These are phyloP conservation scores for Polydrusus cervinus DNA, from an alignment of 2,888 invertebrate species.

Conservation along the genomic window DNA sequence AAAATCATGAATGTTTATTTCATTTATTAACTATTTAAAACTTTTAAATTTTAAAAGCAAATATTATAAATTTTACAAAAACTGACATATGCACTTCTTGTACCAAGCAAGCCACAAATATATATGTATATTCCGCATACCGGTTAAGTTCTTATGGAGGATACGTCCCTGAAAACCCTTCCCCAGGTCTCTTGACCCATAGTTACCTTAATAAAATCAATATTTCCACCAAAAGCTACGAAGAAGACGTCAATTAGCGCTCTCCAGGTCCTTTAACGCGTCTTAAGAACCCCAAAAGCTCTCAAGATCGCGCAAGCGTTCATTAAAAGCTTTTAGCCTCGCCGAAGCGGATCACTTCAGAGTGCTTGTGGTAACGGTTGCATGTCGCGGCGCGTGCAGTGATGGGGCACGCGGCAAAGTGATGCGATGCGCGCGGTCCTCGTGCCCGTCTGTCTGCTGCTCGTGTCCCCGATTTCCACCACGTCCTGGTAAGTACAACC, in stretches of 20 bases:
- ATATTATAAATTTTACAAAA: too few relatives aligned
- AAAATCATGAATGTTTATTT: too few relatives aligned
- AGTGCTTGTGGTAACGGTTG: conserved; percentile 49
- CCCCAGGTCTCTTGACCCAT: too few relatives aligned
- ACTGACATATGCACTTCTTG: too few relatives aligned
- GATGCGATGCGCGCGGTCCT: conserved; percentile 76
- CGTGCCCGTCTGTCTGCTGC: conserved; percentile 87
- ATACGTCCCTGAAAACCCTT: too few relatives aligned
- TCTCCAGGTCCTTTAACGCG: conserved; percentile 33
- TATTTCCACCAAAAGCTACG: background rate
- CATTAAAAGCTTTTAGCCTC: conserved; percentile 45
- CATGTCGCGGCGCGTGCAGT: conserved; percentile 49
- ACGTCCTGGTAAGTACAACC: conserved; percentile 86
- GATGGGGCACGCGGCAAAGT: conserved; percentile 56
- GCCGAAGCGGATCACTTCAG: conserved; percentile 48
- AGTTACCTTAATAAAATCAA: too few relatives aligned
- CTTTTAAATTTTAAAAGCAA: too few relatives aligned
- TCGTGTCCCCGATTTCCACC: conserved; percentile 91
- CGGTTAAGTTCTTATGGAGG: too few relatives aligned
- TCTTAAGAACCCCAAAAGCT: conserved; percentile 46
- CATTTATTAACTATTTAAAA: too few relatives aligned
- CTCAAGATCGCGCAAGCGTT: conserved; percentile 52
- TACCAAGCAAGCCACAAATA: too few relatives aligned
- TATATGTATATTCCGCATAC: too few relatives aligned
- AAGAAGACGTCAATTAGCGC: conserved; percentile 10